A percentile compares a stretch with the other conserved stretches of the same genome.
Evolutionary conservation across 2,888 invertebrate species (phyloP).

Genomic region (Mamestra brassicae): DNA sequence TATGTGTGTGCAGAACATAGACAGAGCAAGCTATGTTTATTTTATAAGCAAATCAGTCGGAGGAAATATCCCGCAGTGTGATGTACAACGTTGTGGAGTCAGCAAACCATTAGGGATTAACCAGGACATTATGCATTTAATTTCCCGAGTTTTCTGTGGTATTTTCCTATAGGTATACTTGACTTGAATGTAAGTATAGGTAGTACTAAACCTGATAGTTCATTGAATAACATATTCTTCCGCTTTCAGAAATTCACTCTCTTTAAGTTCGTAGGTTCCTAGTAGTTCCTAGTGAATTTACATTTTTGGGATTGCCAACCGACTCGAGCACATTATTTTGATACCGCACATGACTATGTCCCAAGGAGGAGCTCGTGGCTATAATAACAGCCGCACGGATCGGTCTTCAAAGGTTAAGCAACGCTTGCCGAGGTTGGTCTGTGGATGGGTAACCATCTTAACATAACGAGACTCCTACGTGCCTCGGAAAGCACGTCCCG

Average conservation of each 20-base stretch:
- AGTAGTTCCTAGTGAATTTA: not conserved
- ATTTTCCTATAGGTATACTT: not conserved
- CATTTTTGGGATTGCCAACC: no score
- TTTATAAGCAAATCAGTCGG: not conserved
- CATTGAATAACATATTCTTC: not conserved
- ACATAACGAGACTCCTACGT: no score
- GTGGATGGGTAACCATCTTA: no score
- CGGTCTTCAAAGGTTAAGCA: no score
- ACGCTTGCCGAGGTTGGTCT: no score
- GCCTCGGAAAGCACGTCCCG: no score
- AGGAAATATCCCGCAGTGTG: slow-evolving; percentile 32
- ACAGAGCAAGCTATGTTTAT: not conserved
- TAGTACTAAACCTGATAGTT: not conserved
- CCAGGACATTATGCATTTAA: not conserved
- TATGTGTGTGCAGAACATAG: not conserved
- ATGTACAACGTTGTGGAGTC: slow-evolving; percentile 10
- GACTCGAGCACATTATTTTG: no score
- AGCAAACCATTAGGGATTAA: slow-evolving; percentile 6
- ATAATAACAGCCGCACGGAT: no score
- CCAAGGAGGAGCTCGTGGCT: no score
- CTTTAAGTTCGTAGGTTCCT: not conserved
- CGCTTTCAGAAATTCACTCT: not conserved
- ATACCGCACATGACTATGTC: no score
- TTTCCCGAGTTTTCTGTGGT: not conserved
- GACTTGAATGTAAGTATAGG: not conserved